Evolutionary conservation across 2,888 invertebrate species (phyloP), one percentile per base, ranked within the genome.

Genomic region (Bibio marci): DNA sequence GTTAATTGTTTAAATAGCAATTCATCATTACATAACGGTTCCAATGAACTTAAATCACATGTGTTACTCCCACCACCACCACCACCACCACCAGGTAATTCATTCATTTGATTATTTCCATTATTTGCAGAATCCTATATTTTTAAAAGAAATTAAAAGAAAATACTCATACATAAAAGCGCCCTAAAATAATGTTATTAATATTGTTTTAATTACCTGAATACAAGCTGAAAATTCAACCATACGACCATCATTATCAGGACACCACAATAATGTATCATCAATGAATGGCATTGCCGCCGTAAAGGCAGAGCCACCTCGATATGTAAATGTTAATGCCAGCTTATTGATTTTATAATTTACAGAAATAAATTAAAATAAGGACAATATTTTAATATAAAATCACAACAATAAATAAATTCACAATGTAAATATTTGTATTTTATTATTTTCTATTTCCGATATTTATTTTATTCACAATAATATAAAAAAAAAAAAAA

Each of bases 211-310:
- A 22, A 22, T 22, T 59, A 85, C 87, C 74, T 82, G 81, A 56
- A 88, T 73, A 67, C 87, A 87, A 63, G 80, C 79, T 52, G 85
- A 80, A 58, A 88, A 72, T 62, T 88, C 88, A 56, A 87, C 86
- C 78, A 88, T 86, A 65, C 86, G 87, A 63, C 86, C 86, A 69
- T 88, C 88, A 68, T 86, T 87, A 71, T 88, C 88, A 58, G 86
- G 85, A 71, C 87, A 83, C 90, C 90, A 90, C 62, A 82, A 69
- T 54, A 88, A 73, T 63, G 90, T 88, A 74, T 90, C 88, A 71
- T 90, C 88, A 67, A 90, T 87, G 73, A 88, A 90, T 71, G 88
- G 87, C 87, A 87, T 87, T 72, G 81, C 78, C 76, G 76, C 65
- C 50, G 56, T 53, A 22, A 22, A 22, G 56, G 59, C 60, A 58